Evolutionary conservation across 2,797 vertebrate species (phyloP).

Genomic region (Setipinna tenuifilis): DNA sequence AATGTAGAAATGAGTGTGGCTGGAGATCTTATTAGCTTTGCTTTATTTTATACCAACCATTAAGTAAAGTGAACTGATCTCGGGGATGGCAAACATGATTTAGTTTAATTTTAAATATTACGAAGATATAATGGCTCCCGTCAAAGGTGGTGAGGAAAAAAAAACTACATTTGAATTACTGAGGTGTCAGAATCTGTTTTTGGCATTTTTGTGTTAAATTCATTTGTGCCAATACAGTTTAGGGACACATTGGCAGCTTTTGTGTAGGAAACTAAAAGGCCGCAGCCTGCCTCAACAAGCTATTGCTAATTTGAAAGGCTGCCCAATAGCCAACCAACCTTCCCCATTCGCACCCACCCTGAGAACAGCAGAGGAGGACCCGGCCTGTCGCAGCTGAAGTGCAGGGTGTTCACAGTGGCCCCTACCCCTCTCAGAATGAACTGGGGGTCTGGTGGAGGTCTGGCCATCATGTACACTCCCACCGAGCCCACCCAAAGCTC

Average conservation of each 20-base stretch:
- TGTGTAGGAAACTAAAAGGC: neutral
- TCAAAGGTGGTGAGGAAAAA: neutral
- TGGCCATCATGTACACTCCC: constrained; percentile 68
- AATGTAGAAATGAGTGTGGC: neutral
- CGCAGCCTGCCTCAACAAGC: neutral
- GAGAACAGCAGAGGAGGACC: constrained; percentile 83
- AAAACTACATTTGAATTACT: neutral
- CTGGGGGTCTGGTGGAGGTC: constrained; percentile 81
- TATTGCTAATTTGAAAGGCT: neutral
- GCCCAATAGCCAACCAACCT: neutral
- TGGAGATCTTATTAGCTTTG: neutral
- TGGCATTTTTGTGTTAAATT: neutral
- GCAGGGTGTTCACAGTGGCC: constrained; percentile 83
- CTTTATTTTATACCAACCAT: neutral
- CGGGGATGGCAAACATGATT: neutral
- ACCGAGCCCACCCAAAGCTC: neutral
- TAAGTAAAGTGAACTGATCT: neutral
- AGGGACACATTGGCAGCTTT: neutral
- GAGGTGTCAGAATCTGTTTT: neutral
- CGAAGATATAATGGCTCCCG: neutral
- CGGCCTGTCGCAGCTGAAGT: constrained; percentile 75
- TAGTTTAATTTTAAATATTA: neutral
- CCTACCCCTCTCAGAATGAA: constrained; percentile 88
- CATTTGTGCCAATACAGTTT: neutral
- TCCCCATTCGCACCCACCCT: constrained; percentile 77